Percentiles rank a stretch among this genome's conserved stretches.
These are phyloP conservation scores for Eulemur macaco DNA, from an alignment of 2,113 vertebrate species.

Conservation along the genomic window DNA sequence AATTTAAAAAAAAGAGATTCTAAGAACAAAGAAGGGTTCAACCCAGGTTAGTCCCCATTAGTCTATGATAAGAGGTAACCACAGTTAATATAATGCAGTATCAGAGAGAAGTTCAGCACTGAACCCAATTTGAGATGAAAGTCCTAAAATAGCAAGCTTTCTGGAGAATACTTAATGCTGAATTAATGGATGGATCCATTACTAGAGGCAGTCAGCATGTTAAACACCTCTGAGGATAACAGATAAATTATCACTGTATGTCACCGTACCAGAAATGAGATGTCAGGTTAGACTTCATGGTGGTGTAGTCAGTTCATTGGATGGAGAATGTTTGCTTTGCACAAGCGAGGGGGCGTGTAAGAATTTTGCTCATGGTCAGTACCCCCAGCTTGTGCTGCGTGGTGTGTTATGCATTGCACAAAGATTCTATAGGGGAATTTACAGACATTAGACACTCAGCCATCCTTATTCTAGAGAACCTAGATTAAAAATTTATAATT, in stretches of 20 bases:
- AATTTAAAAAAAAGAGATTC: constrained; percentile 29
- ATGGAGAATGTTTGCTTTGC: neutral
- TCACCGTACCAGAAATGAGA: constrained; percentile 23
- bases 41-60: neutral
- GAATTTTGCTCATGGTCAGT: neutral
- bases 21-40: constrained; percentile 40
- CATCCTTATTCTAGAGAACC: neutral
- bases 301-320: neutral
- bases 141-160: constrained; percentile 57
- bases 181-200: constrained; percentile 67
- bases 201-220: constrained; percentile 32
- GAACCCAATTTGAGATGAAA: constrained; percentile 39
- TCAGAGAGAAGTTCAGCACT: neutral
- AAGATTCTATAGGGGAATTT: neutral
- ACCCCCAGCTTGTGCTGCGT: neutral
- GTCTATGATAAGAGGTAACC: neutral
- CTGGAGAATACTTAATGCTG: constrained; percentile 54
- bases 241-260: constrained; percentile 38
- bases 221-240: constrained; percentile 46
- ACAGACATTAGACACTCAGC: neutral
- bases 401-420: neutral
- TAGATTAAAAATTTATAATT: constrained; percentile 10
- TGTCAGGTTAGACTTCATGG: neutral
- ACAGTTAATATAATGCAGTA: neutral
- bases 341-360: neutral